Conservation (phyloP, 2,797 vertebrate species). For the Gymnoscopelus braueri region DNA sequence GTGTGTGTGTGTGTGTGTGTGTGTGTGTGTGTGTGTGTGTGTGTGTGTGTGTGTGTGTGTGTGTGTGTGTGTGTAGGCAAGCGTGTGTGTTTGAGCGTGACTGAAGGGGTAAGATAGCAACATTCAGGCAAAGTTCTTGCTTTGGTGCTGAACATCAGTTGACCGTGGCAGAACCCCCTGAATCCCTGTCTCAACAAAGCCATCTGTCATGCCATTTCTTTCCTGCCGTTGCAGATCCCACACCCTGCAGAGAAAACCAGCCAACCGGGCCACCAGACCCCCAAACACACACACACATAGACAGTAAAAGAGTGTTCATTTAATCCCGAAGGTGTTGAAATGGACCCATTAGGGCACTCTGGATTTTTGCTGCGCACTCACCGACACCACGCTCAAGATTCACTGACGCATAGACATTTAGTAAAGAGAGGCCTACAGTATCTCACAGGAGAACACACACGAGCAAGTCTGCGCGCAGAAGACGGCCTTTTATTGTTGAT, state of each 20-base stretch:
- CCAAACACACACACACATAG: conserved; percentile 17
- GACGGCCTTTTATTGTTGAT: conserved; percentile 36
- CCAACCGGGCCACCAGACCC: conserved; percentile 24
- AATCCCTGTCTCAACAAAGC: conserved; percentile 59
- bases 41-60: conserved; percentile 1
- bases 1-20: background rate
- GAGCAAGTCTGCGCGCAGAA: conserved; percentile 6
- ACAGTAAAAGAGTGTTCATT: too few relatives aligned
- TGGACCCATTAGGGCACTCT: too few relatives aligned
- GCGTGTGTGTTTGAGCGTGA: conserved; percentile 4
- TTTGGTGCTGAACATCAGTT: conserved; percentile 52
- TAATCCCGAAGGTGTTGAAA: too few relatives aligned
- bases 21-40: background rate
- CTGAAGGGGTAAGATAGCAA: conserved; percentile 19
- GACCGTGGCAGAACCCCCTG: conserved; percentile 37
- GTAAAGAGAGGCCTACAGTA: background rate
- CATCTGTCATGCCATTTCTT: conserved; percentile 60
- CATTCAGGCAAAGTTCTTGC: conserved; percentile 35
- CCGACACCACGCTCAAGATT: too few relatives aligned
- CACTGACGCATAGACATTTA: too few relatives aligned
- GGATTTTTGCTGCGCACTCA: too few relatives aligned
- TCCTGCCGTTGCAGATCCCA: conserved; percentile 36
- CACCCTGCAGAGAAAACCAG: conserved; percentile 51
- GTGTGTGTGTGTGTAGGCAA: background rate
- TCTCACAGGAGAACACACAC: background rate